Percentiles rank a stretch among this genome's conserved stretches.
phyloP scores from a whole-genome alignment of 2,888 invertebrate genomes.

The Hololepta plana region DNA sequence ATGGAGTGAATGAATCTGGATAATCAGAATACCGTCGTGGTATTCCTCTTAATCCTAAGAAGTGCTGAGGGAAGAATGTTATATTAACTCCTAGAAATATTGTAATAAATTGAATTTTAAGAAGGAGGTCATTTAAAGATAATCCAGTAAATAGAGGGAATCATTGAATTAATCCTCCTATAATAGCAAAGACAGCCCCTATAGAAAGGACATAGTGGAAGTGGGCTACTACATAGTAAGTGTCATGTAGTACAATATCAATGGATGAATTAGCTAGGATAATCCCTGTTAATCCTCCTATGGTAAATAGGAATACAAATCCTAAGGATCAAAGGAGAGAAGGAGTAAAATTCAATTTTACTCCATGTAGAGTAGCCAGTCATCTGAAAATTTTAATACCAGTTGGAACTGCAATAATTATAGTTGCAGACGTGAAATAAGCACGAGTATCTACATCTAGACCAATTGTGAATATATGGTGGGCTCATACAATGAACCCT shows the following conservation, averaged over 20 bases:
- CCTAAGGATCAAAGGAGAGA: slow-evolving; percentile 49
- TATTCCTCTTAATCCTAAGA: slow-evolving; percentile 49
- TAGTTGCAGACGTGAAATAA: slow-evolving; percentile 68
- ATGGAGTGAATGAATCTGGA: slow-evolving; percentile 42
- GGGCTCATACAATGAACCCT: slow-evolving; percentile 72
- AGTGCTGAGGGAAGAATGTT: slow-evolving; percentile 69
- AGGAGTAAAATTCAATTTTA: slow-evolving; percentile 38
- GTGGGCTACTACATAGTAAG: slow-evolving; percentile 72
- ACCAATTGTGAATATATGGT: slow-evolving; percentile 72
- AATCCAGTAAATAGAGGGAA: slow-evolving; percentile 48
- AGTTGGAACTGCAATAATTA: slow-evolving; percentile 74
- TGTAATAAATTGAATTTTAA: slow-evolving; percentile 50
- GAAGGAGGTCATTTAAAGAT: slow-evolving; percentile 34
- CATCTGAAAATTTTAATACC: slow-evolving; percentile 74
- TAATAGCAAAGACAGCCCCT: slow-evolving; percentile 63
- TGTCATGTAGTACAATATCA: slow-evolving; percentile 62
- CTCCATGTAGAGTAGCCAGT: slow-evolving; percentile 49
- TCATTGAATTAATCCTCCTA: slow-evolving; percentile 55
- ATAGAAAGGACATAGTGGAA: slow-evolving; percentile 69
- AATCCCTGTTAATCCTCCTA: slow-evolving; percentile 53
- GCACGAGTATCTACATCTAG: slow-evolving; percentile 72
- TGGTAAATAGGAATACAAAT: slow-evolving; percentile 61
- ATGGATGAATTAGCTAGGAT: slow-evolving; percentile 56
- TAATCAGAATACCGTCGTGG: slow-evolving; percentile 63
- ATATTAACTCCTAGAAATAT: slow-evolving; percentile 64